These are phyloP conservation scores for Hipparchia semele DNA, from an alignment of 2,888 invertebrate species.

Conservation along the genomic window DNA sequence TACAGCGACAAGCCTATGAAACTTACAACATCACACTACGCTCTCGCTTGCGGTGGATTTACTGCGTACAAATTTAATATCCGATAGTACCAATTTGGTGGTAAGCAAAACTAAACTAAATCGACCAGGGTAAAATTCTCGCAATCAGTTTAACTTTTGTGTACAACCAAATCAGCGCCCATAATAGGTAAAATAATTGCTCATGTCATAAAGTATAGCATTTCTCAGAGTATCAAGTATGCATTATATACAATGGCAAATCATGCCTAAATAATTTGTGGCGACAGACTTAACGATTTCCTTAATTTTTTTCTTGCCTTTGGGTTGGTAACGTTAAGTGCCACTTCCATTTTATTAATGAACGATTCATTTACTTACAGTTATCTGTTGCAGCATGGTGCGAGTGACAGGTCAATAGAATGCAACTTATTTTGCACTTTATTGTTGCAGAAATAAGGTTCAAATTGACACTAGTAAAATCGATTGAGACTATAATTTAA, in stretches of 20 bases:
- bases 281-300: not conserved
- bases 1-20: slow-evolving; percentile 21
- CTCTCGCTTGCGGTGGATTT: slow-evolving; percentile 18
- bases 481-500: too few species aligned
- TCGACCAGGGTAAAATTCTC: not conserved
- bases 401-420: too few species aligned
- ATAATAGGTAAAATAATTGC: slow-evolving; percentile 2
- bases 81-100: not conserved
- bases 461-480: too few species aligned
- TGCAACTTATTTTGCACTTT: too few species aligned
- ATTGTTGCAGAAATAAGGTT: too few species aligned
- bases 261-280: slow-evolving; percentile 7
- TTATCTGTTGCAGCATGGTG: too few species aligned
- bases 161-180: not conserved
- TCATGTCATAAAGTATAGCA: not conserved
- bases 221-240: slow-evolving; percentile 2
- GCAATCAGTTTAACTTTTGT: not conserved
- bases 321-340: not conserved
- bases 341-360: not conserved
- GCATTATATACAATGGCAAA: not conserved
- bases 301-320: not conserved
- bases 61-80: slow-evolving; percentile 19
- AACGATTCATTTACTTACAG: not conserved
- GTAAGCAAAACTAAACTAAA: not conserved
- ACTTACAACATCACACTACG: slow-evolving; percentile 34